Evolutionary conservation across 2,113 vertebrate species (phyloP).

Genomic region (Daubentonia madagascariensis): DNA sequence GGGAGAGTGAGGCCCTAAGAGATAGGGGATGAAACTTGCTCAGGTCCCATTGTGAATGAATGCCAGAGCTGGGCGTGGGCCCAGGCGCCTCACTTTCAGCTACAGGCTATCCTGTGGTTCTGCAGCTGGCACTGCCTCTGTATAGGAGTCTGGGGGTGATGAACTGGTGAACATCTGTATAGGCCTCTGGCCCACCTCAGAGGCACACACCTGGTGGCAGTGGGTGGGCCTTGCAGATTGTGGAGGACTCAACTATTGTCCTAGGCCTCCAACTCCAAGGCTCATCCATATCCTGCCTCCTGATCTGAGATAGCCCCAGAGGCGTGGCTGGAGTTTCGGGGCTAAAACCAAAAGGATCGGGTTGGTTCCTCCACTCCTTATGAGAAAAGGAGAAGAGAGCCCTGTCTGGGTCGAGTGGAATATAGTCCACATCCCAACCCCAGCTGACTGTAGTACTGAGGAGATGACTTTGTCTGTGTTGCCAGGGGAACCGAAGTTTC

Average conservation of each 20-base stretch:
- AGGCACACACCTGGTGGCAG: background rate
- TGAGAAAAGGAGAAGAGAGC: background rate
- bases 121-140: background rate
- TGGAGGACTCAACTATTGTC: background rate
- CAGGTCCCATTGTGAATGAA: background rate
- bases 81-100: background rate
- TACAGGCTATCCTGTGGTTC: background rate
- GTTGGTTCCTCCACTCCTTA: background rate
- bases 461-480: slow-evolving; percentile 74
- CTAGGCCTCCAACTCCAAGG: background rate
- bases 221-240: background rate
- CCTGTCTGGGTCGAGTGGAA: background rate
- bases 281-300: background rate
- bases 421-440: background rate
- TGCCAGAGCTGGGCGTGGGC: background rate
- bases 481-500: slow-evolving; percentile 79
- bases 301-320: background rate
- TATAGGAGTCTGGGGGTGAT: background rate
- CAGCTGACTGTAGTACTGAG: slow-evolving; percentile 38
- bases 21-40: background rate
- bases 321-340: background rate
- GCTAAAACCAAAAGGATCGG: background rate
- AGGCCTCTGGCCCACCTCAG: background rate
- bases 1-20: background rate
- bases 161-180: background rate